Conservation (phyloP, 2,888 invertebrate genomes). For the Eupithecia dodoneata region DNA sequence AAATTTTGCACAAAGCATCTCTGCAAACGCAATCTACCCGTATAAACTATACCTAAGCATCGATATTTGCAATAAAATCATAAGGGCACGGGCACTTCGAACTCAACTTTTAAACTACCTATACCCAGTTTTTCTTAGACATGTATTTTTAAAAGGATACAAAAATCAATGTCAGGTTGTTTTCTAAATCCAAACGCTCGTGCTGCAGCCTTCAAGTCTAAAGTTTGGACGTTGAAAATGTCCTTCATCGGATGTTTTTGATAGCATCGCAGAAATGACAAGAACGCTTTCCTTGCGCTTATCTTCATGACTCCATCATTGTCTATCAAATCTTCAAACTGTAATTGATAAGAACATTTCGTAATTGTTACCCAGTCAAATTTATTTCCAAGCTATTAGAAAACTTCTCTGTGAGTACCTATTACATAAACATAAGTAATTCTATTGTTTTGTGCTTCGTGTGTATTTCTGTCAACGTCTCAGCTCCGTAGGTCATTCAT, state of each 20-base stretch:
- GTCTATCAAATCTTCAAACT: slow-evolving; percentile 95
- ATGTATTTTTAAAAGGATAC: slow-evolving; percentile 80
- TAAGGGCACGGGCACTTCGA: neutral
- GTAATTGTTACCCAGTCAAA: neutral
- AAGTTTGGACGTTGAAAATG: slow-evolving; percentile 94
- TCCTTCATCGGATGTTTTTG: slow-evolving; percentile 96
- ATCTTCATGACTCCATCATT: slow-evolving; percentile 96
- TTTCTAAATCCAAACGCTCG: slow-evolving; percentile 96
- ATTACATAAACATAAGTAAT: too few species aligned
- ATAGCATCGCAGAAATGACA: slow-evolving; percentile 96
- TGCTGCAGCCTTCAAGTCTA: slow-evolving; percentile 94
- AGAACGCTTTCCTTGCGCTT: slow-evolving; percentile 97
- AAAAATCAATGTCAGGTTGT: slow-evolving; percentile 96
- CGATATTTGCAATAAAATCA: neutral
- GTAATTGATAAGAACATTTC: slow-evolving; percentile 51
- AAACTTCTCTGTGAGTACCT: too few species aligned
- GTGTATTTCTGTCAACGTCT: too few species aligned
- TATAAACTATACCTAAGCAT: neutral
- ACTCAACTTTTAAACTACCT: neutral
- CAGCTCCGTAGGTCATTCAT: too few species aligned
- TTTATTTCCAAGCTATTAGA: too few species aligned
- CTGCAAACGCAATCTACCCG: neutral
- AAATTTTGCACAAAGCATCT: too few species aligned
- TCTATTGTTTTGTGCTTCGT: too few species aligned
- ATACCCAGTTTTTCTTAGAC: too few species aligned